Percentiles rank a stretch among this genome's conserved stretches.
Evolutionary conservation across 2,888 invertebrate species (phyloP).

Genomic region (Gandaritis pyraliata): DNA sequence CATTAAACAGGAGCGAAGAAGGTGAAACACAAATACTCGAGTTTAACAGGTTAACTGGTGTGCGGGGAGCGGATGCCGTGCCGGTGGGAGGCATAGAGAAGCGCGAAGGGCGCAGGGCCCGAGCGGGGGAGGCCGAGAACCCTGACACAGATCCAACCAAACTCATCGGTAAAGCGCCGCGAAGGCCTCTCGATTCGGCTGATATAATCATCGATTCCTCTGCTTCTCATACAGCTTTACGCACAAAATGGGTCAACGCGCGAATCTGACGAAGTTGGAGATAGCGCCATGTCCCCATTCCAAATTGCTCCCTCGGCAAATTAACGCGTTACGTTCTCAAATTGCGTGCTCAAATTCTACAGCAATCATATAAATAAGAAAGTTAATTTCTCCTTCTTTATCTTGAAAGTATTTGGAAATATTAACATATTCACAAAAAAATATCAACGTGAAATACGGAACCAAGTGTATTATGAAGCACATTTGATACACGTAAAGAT

Average conservation of each 20-base stretch:
- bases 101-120: conserved; percentile 70
- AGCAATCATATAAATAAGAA: conserved; percentile 54
- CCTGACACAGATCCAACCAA: conserved; percentile 82
- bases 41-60: conserved; percentile 77
- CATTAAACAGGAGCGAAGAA: conserved; percentile 66
- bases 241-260: conserved; percentile 80
- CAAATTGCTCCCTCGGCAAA: conserved; percentile 74
- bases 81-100: conserved; percentile 59
- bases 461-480: no score
- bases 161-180: conserved; percentile 74
- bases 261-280: conserved; percentile 62
- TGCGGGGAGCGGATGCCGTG: conserved; percentile 48
- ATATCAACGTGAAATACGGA: no score
- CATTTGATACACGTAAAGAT: no score
- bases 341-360: conserved; percentile 58
- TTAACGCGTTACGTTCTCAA: conserved; percentile 69
- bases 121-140: conserved; percentile 70
- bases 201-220: conserved; percentile 79
- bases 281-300: conserved; percentile 75
- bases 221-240: conserved; percentile 68
- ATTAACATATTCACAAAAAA: no score
- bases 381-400: not conserved
- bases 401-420: not conserved
- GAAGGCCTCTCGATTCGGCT: conserved; percentile 78
- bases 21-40: conserved; percentile 72